These are phyloP conservation scores for Torymus aiolomorphi DNA, from an alignment of 2,888 invertebrate genomes.

Conservation along the genomic window DNA sequence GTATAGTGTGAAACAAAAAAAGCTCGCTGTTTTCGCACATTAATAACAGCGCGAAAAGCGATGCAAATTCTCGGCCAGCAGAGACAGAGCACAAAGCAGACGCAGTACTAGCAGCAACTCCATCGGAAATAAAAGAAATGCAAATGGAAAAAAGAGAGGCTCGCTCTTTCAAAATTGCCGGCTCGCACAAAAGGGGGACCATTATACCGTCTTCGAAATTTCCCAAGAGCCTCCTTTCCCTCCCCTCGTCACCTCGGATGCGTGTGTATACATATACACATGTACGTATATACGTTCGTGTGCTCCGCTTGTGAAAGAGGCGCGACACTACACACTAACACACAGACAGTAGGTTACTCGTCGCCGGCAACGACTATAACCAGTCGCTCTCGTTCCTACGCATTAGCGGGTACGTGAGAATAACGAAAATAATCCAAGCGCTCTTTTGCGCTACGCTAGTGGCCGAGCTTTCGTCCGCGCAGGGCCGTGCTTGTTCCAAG, in stretches of 20 bases:
- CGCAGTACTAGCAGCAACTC: too few species aligned
- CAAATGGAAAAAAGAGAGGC: conserved; percentile 15
- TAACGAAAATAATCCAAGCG: conserved; percentile 52
- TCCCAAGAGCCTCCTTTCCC: conserved; percentile 44
- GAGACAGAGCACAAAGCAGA: too few species aligned
- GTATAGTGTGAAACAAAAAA: too few species aligned
- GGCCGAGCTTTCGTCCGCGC: conserved; percentile 46
- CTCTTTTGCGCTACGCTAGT: background rate
- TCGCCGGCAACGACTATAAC: conserved; percentile 9
- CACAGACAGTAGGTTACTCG: conserved; percentile 12
- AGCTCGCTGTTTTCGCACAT: too few species aligned
- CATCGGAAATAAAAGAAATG: conserved; percentile 21
- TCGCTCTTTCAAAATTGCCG: conserved; percentile 7
- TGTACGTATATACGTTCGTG: conserved; percentile 12
- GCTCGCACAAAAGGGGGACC: background rate
- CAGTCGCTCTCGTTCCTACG: conserved; percentile 50
- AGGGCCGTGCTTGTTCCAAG: conserved; percentile 51
- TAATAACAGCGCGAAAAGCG: too few species aligned
- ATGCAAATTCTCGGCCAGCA: too few species aligned
- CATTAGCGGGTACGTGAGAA: conserved; percentile 54
- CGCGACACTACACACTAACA: background rate
- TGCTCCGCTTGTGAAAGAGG: conserved; percentile 35
- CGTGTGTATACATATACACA: too few species aligned
- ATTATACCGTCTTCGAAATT: conserved; percentile 46
- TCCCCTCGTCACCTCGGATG: background rate